phyloP scores from a whole-genome alignment of 1,140 invertebrate genomes.

The Lordiphosa collinella region DNA sequence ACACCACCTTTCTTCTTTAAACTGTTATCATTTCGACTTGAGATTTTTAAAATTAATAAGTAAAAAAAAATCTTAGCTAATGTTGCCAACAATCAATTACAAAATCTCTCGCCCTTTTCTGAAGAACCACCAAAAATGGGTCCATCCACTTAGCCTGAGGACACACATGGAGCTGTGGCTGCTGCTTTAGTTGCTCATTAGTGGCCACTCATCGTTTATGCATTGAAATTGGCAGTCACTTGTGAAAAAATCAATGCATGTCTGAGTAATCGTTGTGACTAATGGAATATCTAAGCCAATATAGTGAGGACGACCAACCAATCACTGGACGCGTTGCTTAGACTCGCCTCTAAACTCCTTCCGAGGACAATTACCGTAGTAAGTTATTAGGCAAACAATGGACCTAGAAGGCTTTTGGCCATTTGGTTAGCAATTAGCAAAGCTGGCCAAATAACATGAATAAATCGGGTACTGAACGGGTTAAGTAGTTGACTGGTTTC shows the following conservation, averaged over 20 bases:
- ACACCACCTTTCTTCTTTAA: too few species aligned
- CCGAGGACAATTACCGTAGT: conserved; percentile 58
- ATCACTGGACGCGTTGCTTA: background rate
- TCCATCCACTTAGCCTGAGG: too few species aligned
- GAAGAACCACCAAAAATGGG: too few species aligned
- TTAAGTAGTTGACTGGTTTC: conserved; percentile 46
- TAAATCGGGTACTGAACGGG: conserved; percentile 47
- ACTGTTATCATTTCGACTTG: too few species aligned
- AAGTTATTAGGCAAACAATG: conserved; percentile 55
- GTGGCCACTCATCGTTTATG: conserved; percentile 63
- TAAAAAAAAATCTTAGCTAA: too few species aligned
- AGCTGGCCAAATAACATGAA: conserved; percentile 66
- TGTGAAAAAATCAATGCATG: conserved; percentile 77
- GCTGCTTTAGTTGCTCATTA: conserved; percentile 46
- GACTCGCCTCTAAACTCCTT: conserved; percentile 18
- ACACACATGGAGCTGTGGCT: background rate
- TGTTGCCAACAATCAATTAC: too few species aligned
- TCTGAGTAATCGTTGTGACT: conserved; percentile 74
- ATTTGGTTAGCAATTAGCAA: conserved; percentile 67
- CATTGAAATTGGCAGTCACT: conserved; percentile 75
- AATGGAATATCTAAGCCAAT: conserved; percentile 77
- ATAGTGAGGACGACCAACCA: conserved; percentile 9
- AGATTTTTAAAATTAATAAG: too few species aligned
- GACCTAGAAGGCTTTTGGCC: conserved; percentile 39
- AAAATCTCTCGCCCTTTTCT: too few species aligned